A percentile compares a stretch with the other conserved stretches of the same genome.
Conservation (phyloP, 2,888 invertebrate genomes). For the Drosophila pseudotalamancana region DNA sequence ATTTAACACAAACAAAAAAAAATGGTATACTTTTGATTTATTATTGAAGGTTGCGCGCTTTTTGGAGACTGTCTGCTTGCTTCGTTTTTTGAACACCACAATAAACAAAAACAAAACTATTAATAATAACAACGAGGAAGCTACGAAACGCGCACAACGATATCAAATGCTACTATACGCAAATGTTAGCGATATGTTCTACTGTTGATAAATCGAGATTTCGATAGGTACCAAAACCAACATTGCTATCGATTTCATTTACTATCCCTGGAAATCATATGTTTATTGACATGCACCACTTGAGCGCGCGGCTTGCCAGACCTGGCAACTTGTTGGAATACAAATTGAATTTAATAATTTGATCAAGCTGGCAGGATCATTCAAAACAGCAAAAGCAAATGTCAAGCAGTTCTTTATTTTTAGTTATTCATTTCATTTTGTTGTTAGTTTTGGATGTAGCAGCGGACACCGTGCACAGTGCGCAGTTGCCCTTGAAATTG, state of each 20-base stretch:
- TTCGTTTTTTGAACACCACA: constrained; percentile 31
- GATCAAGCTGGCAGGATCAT: constrained; percentile 24
- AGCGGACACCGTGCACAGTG: background rate
- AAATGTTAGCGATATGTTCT: constrained; percentile 17
- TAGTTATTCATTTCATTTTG: background rate
- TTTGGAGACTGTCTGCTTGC: constrained; percentile 1
- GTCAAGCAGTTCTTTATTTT: constrained; percentile 3
- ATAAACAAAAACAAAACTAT: constrained; percentile 55
- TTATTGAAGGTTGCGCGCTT: constrained; percentile 15
- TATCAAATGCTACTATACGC: constrained; percentile 30
- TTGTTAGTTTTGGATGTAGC: background rate
- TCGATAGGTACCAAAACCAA: constrained; percentile 3
- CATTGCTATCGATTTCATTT: constrained; percentile 1
- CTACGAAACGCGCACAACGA: constrained; percentile 46
- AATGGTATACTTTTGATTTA: constrained; percentile 24
- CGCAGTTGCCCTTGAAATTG: constrained; percentile 25
- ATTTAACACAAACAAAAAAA: constrained; percentile 1
- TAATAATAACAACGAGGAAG: constrained; percentile 39
- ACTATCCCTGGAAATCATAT: background rate
- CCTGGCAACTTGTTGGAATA: constrained; percentile 34
- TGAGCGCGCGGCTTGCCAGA: constrained; percentile 25
- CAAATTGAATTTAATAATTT: constrained; percentile 40
- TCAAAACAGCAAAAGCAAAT: constrained; percentile 6
- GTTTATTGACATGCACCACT: background rate
- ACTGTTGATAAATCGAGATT: background rate